Percentiles rank a stretch among this genome's conserved stretches.
Evolutionary conservation across 2,888 invertebrate genomes (phyloP).

Genomic region (Leucoma salicis): DNA sequence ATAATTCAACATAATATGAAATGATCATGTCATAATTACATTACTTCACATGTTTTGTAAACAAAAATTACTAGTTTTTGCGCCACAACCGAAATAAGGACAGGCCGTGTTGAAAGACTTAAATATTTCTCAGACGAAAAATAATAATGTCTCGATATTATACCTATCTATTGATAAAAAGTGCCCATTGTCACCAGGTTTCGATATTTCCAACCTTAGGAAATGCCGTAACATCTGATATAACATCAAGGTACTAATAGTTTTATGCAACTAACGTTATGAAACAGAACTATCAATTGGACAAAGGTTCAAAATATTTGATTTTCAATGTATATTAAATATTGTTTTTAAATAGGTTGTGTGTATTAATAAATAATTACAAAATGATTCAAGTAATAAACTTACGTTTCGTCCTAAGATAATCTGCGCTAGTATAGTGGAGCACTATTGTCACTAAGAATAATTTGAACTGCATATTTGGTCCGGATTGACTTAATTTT

Average conservation of each 20-base stretch:
- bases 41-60: conserved; percentile 22
- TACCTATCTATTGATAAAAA: conserved; percentile 3
- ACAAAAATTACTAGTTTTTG: conserved; percentile 22
- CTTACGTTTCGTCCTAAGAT: conserved; percentile 76
- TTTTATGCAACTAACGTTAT: conserved; percentile 47
- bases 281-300: conserved; percentile 26
- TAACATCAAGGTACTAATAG: conserved; percentile 40
- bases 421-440: conserved; percentile 55
- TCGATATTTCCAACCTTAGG: conserved; percentile 14
- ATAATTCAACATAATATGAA: neutral
- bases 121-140: no score
- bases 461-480: conserved; percentile 65
- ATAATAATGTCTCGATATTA: conserved; percentile 11
- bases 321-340: neutral
- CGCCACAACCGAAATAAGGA: conserved; percentile 20
- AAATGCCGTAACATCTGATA: conserved; percentile 38
- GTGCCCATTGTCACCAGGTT: conserved; percentile 11
- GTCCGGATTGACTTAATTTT: conserved; percentile 29
- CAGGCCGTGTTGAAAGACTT: conserved; percentile 17
- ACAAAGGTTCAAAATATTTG: neutral
- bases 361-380: no score
- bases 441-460: conserved; percentile 67
- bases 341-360: conserved; percentile 20
- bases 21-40: conserved; percentile 5
- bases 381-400: conserved; percentile 38